Evolutionary conservation across 2,113 vertebrate genomes (phyloP).

Genomic region (Psilopsiagon aymara): DNA sequence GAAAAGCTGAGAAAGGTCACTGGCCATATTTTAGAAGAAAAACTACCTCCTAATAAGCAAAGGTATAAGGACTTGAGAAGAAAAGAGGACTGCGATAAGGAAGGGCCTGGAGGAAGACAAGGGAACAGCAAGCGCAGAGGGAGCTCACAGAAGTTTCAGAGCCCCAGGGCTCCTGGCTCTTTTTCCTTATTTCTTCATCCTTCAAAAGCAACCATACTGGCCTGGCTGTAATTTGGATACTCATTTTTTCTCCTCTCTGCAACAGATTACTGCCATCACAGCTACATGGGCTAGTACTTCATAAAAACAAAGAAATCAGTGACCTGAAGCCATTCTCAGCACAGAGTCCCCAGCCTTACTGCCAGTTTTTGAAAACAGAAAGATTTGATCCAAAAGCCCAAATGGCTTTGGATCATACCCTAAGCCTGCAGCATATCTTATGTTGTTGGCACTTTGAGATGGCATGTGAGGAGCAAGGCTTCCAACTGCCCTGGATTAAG

Average conservation of each 20-base stretch:
- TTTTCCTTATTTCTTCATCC: neutral
- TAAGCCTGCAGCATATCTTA: slow-evolving; percentile 31
- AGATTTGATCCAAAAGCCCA: slow-evolving; percentile 30
- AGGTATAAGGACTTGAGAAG: neutral
- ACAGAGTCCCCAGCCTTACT: neutral
- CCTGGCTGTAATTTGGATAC: neutral
- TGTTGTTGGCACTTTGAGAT: slow-evolving; percentile 17
- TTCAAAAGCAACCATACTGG: neutral
- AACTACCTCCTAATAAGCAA: neutral
- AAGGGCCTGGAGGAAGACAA: neutral
- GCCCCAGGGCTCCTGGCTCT: neutral
- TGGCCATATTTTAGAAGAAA: neutral
- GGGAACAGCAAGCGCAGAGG: neutral
- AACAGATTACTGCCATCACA: neutral
- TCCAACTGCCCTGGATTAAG: slow-evolving; percentile 34
- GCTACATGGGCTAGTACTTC: neutral
- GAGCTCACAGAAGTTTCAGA: neutral
- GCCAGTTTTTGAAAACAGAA: slow-evolving; percentile 27
- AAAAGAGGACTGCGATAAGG: neutral
- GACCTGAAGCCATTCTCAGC: neutral
- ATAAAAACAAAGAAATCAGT: neutral
- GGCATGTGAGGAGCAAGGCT: neutral
- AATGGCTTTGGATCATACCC: slow-evolving; percentile 38
- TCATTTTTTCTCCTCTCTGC: neutral
- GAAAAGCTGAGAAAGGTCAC: neutral